Evolutionary conservation across 2,797 vertebrate species (phyloP).

Genomic region (Dermochelys coriacea): DNA sequence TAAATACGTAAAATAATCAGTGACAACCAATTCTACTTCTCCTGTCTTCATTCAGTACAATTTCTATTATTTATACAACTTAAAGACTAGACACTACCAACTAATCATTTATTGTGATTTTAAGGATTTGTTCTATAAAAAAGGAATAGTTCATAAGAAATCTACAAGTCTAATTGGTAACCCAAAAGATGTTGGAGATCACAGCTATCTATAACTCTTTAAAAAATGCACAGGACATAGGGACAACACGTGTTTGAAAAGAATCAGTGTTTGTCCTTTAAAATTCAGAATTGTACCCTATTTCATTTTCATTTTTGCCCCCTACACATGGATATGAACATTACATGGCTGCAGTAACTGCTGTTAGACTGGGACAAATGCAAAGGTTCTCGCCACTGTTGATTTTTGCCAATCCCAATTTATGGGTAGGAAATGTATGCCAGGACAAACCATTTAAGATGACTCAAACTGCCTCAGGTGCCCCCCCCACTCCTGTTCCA

Average conservation of each 20-base stretch:
- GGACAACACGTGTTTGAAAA: not conserved
- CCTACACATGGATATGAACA: not conserved
- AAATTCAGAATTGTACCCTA: rapidly evolving
- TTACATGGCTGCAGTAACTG: not conserved
- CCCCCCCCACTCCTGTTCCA: constrained; percentile 71
- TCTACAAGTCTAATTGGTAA: rapidly evolving
- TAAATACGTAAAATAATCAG: not conserved
- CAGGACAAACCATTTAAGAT: constrained; percentile 80
- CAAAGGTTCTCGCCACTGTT: constrained; percentile 31
- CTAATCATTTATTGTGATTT: not conserved
- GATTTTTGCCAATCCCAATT: constrained; percentile 73
- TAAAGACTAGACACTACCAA: not conserved
- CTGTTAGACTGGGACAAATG: constrained; percentile 21
- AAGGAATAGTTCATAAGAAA: rapidly evolving
- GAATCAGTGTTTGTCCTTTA: not conserved
- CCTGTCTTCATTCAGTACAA: not conserved
- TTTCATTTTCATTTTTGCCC: not conserved
- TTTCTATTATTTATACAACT: not conserved
- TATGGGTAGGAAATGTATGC: constrained; percentile 79
- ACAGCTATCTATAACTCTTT: not conserved
- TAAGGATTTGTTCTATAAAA: not conserved
- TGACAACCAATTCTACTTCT: not conserved
- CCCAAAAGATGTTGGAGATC: not conserved
- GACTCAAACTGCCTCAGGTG: constrained; percentile 77
- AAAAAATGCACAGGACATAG: not conserved